Evolutionary conservation across 2,113 vertebrate species (phyloP), one percentile per base, ranked within the genome.

Genomic region (Promerops cafer): DNA sequence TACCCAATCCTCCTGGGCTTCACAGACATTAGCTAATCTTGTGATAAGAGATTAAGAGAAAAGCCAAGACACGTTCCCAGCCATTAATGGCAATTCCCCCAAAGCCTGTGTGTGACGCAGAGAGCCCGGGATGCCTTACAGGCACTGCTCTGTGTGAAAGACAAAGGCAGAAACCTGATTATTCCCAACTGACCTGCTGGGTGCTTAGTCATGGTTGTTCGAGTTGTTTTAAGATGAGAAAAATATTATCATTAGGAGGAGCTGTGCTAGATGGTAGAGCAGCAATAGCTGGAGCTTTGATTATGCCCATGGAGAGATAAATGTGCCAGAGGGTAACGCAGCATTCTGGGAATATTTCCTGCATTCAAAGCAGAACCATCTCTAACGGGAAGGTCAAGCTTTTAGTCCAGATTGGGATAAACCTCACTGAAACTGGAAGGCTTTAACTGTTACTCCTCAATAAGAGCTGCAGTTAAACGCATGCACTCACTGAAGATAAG

Each of bases 11-110:
- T 94, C 96, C 79, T 11, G 90, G 88, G 93, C 40, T 82, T 83
- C 5, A 1, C 56, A 96, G 93, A 68, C 90, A 63, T 87, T 56
- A 90, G 85, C 90, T 96, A 82, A 95, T 83, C 85, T 71, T 90
- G 80, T 81, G 96, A 93, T 89, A 93, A 94, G 83, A 94, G 92
- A 96, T 89, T 71, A 94, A 89, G 83, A 87, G 83, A 49, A 87
- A 93, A 96, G 79, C 83, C 92, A 90, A 85, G 93, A 28, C 89
- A 65, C 23, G 0, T 89, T 79, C 76, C 68, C 92, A 88, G 64
- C 63, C 71, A 4, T 57, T 47, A 59, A 84, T 72, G 65, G 76
- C 50, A 78, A 74, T 63, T 94, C 85, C 75, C 86, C 83, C 77
- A 17, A 57, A 92, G 86, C 50, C 82, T 12, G 45, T 16, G 56